Conservation (phyloP, 2,888 invertebrate genomes). For the Netelia melanura region DNA sequence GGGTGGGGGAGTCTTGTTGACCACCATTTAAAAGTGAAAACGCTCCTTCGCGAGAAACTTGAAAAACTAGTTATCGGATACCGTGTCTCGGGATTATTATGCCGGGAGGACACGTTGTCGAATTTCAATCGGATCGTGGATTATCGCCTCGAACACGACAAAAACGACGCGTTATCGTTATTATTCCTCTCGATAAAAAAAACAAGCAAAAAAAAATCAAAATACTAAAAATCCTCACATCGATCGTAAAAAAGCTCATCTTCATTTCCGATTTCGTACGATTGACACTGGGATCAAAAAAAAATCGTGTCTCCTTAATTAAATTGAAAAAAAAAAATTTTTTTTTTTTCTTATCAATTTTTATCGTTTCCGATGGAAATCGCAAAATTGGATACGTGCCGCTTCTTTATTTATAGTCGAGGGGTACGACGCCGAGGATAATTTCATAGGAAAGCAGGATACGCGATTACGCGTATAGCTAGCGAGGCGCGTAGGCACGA, state of each 20-base stretch:
- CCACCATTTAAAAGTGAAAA: constrained; percentile 66
- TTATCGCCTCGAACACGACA: not conserved
- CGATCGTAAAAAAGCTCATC: too few relatives aligned
- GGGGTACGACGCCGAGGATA: not conserved
- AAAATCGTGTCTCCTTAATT: not conserved
- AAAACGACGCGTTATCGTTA: not conserved
- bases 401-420: constrained; percentile 14
- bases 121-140: constrained; percentile 17
- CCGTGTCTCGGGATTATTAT: constrained; percentile 14
- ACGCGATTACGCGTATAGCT: constrained; percentile 28
- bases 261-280: not conserved
- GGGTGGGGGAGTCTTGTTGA: constrained; percentile 21
- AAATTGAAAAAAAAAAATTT: not conserved
- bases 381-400: not conserved
- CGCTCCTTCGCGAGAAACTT: constrained; percentile 47
- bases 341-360: too few relatives aligned
- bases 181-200: not conserved
- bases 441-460: constrained; percentile 7
- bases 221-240: too few relatives aligned
- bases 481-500: constrained; percentile 11
- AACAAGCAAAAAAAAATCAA: not conserved
- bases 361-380: not conserved
- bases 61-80: constrained; percentile 40
- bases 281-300: not conserved
- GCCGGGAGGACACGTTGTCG: constrained; percentile 22